Conservation (phyloP, 2,888 invertebrate genomes). For the Operophtera brumata region DNA sequence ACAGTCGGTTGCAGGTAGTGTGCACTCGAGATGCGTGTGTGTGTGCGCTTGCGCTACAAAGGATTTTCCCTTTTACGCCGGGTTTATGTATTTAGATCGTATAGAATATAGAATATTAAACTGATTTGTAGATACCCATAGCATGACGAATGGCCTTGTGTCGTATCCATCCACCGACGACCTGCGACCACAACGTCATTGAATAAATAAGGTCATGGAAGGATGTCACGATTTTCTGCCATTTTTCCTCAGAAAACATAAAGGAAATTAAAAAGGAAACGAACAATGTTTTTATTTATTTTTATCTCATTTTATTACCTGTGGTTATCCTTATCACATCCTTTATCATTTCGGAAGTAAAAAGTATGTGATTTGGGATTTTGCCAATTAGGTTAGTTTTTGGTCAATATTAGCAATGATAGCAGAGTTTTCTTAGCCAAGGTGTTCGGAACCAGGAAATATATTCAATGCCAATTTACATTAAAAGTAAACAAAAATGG, state of each 20-base stretch:
- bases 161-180: no score
- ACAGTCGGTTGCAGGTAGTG: no score
- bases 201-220: neutral
- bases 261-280: slow-evolving; percentile 4
- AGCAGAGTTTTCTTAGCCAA: neutral
- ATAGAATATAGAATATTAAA: no score
- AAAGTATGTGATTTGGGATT: neutral
- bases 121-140: no score
- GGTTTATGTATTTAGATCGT: no score
- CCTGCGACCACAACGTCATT: no score
- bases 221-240: neutral
- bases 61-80: no score
- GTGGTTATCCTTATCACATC: neutral
- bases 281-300: neutral
- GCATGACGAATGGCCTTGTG: no score
- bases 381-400: neutral
- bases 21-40: no score
- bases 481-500: no score
- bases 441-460: neutral
- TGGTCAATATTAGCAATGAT: neutral
- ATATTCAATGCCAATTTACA: no score
- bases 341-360: neutral
- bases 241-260: neutral
- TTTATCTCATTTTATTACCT: neutral
- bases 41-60: no score